These are phyloP conservation scores for Sphaeridia pumilis DNA, from an alignment of 2,888 invertebrate genomes.

Conservation along the genomic window DNA sequence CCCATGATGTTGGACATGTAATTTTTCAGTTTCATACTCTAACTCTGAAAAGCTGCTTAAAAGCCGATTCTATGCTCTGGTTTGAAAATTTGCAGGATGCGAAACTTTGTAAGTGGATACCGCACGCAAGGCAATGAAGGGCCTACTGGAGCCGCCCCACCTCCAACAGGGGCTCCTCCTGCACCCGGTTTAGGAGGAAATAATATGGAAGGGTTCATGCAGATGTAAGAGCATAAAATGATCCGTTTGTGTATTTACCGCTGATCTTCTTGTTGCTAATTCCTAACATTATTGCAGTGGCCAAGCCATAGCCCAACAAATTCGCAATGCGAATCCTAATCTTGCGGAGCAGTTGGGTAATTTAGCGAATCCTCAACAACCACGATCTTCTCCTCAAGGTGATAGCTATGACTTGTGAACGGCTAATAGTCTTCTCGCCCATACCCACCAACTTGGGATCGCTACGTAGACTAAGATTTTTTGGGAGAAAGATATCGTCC, in stretches of 20 bases:
- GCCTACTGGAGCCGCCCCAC: slow-evolving; percentile 11
- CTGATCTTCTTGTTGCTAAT: neutral
- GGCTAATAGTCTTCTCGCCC: no score
- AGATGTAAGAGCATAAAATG: slow-evolving; percentile 24
- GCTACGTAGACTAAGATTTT: no score
- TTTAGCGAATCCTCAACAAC: slow-evolving; percentile 37
- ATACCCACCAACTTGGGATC: no score
- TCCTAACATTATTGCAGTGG: slow-evolving; percentile 49
- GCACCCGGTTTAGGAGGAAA: no score
- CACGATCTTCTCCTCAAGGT: slow-evolving; percentile 20
- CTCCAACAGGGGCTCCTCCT: slow-evolving; percentile 9
- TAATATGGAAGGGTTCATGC: slow-evolving; percentile 28
- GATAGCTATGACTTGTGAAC: slow-evolving; percentile 26
- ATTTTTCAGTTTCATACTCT: slow-evolving; percentile 34
- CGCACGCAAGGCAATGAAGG: slow-evolving; percentile 14
- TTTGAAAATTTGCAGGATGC: slow-evolving; percentile 30
- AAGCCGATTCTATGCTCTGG: neutral
- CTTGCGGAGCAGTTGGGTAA: slow-evolving; percentile 61
- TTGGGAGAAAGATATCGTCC: no score
- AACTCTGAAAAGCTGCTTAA: neutral
- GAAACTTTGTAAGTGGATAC: slow-evolving; percentile 28
- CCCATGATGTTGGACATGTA: slow-evolving; percentile 67
- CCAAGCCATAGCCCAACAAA: slow-evolving; percentile 67
- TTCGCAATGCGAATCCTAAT: slow-evolving; percentile 70
- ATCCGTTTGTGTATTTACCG: neutral